phyloP scores from a whole-genome alignment of 1,140 invertebrate genomes.

The Pissodes strobi region DNA sequence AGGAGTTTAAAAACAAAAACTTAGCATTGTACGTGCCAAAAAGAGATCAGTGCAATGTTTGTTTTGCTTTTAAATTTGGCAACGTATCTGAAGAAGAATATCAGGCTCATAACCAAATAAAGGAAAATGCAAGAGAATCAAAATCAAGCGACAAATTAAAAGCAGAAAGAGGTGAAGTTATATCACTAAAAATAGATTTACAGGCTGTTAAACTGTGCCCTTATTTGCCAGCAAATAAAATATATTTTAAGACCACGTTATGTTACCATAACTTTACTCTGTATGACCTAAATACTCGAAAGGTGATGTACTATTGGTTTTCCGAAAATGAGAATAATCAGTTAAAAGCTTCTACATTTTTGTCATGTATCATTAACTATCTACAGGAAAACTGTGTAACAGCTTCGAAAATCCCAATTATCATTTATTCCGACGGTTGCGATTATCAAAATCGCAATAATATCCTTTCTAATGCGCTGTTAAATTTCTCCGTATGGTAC shows the following conservation, averaged over 20 bases:
- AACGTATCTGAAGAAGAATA: background rate
- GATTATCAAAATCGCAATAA: too few species aligned
- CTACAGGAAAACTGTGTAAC: constrained; percentile 1
- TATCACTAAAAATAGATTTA: background rate
- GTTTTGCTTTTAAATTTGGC: background rate
- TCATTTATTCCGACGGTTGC: too few species aligned
- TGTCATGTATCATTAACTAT: background rate
- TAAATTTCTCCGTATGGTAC: too few species aligned
- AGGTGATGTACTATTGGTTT: constrained; percentile 2
- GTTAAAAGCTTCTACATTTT: constrained; percentile 3
- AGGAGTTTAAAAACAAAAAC: background rate
- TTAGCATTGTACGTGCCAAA: background rate
- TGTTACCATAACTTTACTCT: constrained; percentile 1
- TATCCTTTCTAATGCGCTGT: too few species aligned
- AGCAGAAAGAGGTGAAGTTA: constrained; percentile 1
- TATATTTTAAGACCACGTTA: background rate
- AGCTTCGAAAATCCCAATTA: background rate
- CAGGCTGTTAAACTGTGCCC: background rate
- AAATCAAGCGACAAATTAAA: background rate
- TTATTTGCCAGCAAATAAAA: background rate
- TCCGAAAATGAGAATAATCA: constrained; percentile 1
- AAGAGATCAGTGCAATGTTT: background rate
- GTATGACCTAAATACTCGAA: background rate
- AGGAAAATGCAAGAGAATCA: background rate
- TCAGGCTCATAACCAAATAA: background rate